These are phyloP conservation scores for Pachyrhynchus sulphureomaculatus DNA, from an alignment of 1,140 invertebrate genomes.

Conservation along the genomic window DNA sequence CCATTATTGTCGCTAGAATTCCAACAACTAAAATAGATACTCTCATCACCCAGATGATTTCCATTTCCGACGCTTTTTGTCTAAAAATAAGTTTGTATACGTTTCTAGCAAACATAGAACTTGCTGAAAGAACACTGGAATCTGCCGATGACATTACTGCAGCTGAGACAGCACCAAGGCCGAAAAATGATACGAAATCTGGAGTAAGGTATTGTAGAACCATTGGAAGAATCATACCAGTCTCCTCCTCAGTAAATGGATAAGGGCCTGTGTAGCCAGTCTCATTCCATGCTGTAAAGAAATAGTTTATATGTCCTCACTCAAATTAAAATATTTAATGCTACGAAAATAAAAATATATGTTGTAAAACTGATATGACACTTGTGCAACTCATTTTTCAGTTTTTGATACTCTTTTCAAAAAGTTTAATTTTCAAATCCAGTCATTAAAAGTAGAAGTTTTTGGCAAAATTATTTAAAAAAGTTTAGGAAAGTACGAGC, in stretches of 20 bases:
- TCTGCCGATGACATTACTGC: slow-evolving; percentile 99
- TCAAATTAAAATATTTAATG: too few relatives aligned
- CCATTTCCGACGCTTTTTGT: slow-evolving; percentile 91
- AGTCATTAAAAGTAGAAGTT: too few relatives aligned
- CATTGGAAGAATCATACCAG: slow-evolving; percentile 93
- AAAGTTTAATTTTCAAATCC: too few relatives aligned
- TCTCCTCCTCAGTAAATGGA: slow-evolving; percentile 72
- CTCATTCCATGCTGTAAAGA: slow-evolving; percentile 84
- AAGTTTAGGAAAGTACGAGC: too few relatives aligned
- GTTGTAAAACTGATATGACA: too few relatives aligned
- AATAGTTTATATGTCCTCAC: too few relatives aligned
- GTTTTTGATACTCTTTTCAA: too few relatives aligned
- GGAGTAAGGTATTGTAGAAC: slow-evolving; percentile 96
- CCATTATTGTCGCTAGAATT: slow-evolving; percentile 90
- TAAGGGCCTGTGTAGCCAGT: slow-evolving; percentile 78
- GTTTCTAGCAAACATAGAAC: slow-evolving; percentile 97
- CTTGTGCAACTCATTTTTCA: too few relatives aligned
- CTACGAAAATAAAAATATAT: too few relatives aligned
- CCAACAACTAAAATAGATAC: slow-evolving; percentile 91
- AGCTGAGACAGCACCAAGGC: slow-evolving; percentile 95
- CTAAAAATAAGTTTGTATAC: slow-evolving; percentile 96
- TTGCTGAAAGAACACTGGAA: slow-evolving; percentile 93
- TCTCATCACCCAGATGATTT: slow-evolving; percentile 98
- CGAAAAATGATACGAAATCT: slow-evolving; percentile 92
- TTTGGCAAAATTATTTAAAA: too few relatives aligned